Base-by-base conservation (phyloP, 2,888 invertebrate species). In the Eumerus sabulonum region DNA sequence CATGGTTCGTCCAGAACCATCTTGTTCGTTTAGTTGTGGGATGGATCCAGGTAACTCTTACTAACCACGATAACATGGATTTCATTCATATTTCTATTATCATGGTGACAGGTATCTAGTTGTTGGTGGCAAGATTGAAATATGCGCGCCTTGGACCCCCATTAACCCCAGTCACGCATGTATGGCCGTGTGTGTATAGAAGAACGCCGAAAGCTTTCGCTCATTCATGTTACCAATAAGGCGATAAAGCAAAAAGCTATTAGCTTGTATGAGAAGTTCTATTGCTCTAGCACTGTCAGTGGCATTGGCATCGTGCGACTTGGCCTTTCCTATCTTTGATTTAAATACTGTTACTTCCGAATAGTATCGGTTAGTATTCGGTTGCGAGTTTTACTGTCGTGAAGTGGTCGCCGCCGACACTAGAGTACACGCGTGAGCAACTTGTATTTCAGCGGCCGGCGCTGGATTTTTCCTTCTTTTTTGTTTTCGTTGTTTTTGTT, bases 281-380 rank as follows among this genome's bases (percentile, higher is more conserved):
- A 42, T 50, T 45, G 42, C 48, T 17, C 53, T 44, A 53, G 42
- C 53, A 12, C 27, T 42, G 48, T 11, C 12, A 40, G 3, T 40
- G 40, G 5, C 40, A n/a, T 4, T 9, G 35, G 12, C 35, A 13
- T n/a, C n/a, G n/a, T n/a, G 27, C 14, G 27, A 11, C 17, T 1
- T 57, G 14, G 44, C 7, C 27, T 38, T 48, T 48, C 19, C 18
- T 44, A 53, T 0, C 53, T 67, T 53, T 35, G 36, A 66, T 57
- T 73, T 73, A 73, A 77, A 77, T 67, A 59, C 67, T 63, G 48
- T 59, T 59, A 56, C 77, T 77, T 63, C 19, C 45, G 38, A 53
- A 27, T 35, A 47, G 11, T 27, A 45, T 47, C 62, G 51, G 62
- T 77, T 62, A 77, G 77, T 77, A 59, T 73, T 68, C 67, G 59